phyloP scores from a whole-genome alignment of 1,140 invertebrate genomes.

The Oscheius sp. region DNA sequence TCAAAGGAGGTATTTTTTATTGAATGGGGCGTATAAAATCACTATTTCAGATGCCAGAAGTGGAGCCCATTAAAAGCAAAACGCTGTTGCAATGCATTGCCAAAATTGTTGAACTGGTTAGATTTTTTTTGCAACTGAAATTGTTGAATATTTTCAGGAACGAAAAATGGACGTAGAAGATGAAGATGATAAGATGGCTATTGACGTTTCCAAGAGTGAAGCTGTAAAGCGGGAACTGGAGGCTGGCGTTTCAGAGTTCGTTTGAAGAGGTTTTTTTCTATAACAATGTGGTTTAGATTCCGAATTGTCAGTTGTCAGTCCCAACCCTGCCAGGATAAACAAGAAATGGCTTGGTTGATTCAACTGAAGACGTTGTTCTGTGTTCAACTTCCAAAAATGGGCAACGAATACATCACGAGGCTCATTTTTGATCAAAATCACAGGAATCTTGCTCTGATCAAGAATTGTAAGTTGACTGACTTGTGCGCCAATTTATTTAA shows the following conservation, averaged over 20 bases:
- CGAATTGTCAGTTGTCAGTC: no score
- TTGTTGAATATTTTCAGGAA: no score
- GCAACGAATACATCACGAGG: slow-evolving; percentile 93
- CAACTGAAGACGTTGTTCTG: slow-evolving; percentile 92
- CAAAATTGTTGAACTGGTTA: neutral
- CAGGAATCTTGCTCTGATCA: slow-evolving; percentile 52
- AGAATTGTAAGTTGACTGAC: slow-evolving; percentile 48
- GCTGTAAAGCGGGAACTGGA: slow-evolving; percentile 10
- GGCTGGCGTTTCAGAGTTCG: slow-evolving; percentile 3
- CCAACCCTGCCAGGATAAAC: slow-evolving; percentile 5
- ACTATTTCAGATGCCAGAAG: no score
- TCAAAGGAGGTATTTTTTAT: no score
- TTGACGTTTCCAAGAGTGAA: neutral
- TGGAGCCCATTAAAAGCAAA: no score
- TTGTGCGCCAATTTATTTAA: neutral
- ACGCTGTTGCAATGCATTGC: no score
- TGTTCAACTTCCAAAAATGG: slow-evolving; percentile 92
- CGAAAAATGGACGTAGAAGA: neutral
- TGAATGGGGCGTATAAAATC: no score
- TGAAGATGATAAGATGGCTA: neutral
- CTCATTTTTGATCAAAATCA: slow-evolving; percentile 90
- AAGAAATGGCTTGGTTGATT: slow-evolving; percentile 75
- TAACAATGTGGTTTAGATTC: no score
- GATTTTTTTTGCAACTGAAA: neutral
- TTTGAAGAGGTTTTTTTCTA: no score